phyloP scores from a whole-genome alignment of 2,888 invertebrate genomes.

The Drosophila tripunctata region DNA sequence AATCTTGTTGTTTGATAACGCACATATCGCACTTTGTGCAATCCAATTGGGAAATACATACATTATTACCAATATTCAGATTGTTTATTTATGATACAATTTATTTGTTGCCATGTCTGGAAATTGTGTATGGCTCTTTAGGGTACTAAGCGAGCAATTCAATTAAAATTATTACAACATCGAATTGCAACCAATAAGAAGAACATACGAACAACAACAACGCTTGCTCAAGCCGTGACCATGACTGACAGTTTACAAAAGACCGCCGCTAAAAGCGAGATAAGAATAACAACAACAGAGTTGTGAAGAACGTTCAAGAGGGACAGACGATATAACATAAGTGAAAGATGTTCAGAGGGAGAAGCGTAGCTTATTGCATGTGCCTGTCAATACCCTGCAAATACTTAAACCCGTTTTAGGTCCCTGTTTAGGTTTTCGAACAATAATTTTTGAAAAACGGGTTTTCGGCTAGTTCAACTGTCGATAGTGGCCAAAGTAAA shows the following conservation, averaged over 20 bases:
- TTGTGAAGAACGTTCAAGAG: neutral
- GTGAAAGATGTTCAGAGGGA: too few relatives aligned
- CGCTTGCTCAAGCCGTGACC: constrained; percentile 21
- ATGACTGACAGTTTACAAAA: constrained; percentile 41
- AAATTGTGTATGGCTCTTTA: constrained; percentile 26
- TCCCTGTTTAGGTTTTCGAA: too few relatives aligned
- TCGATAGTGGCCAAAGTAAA: too few relatives aligned
- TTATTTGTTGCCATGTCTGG: constrained; percentile 39
- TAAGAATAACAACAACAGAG: constrained; percentile 8
- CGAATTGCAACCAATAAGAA: constrained; percentile 39
- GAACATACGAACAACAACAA: constrained; percentile 15
- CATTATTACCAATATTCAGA: constrained; percentile 9
- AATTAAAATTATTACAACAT: constrained; percentile 49
- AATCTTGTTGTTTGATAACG: constrained; percentile 16
- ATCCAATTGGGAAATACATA: constrained; percentile 22
- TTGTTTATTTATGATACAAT: constrained; percentile 11
- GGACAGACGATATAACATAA: neutral
- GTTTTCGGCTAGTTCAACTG: too few relatives aligned
- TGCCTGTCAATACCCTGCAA: neutral
- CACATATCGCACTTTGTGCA: constrained; percentile 19
- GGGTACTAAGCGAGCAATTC: constrained; percentile 51
- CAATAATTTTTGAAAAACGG: too few relatives aligned
- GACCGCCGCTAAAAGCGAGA: constrained; percentile 7
- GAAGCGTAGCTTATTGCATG: neutral
- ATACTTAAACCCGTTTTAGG: too few relatives aligned